A percentile compares a stretch with the other conserved stretches of the same genome.
These are phyloP conservation scores for Acronicta aceris DNA, from an alignment of 2,888 invertebrate species.

Conservation along the genomic window DNA sequence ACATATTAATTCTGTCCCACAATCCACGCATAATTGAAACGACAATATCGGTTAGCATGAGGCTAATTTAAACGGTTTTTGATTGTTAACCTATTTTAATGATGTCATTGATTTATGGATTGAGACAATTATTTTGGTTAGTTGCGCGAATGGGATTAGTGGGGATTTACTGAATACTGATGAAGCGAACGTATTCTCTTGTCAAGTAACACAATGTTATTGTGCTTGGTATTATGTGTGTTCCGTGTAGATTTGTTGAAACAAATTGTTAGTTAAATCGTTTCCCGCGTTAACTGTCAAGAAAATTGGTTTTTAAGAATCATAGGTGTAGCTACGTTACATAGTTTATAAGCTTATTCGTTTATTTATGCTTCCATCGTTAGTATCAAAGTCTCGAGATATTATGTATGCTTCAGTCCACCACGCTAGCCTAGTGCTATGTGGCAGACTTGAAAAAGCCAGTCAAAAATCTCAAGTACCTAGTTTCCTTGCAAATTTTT, in stretches of 20 bases:
- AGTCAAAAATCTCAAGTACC: no score
- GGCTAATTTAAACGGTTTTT: constrained; percentile 70
- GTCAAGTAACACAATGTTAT: neutral
- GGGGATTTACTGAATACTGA: constrained; percentile 16
- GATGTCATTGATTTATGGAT: constrained; percentile 67
- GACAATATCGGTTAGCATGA: constrained; percentile 63
- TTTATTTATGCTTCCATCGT: no score
- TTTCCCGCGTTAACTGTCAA: no score
- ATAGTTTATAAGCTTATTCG: no score
- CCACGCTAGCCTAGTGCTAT: no score
- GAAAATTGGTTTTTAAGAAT: no score
- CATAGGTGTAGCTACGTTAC: no score
- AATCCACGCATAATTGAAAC: constrained; percentile 66
- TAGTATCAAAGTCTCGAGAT: no score
- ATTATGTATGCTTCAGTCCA: no score
- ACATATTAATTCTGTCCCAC: constrained; percentile 63
- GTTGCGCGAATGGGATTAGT: constrained; percentile 26
- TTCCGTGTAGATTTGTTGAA: neutral
- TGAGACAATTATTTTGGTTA: constrained; percentile 42
- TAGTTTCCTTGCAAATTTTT: no score
- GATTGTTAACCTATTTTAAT: constrained; percentile 61
- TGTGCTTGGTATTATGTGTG: neutral
- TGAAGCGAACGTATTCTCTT: neutral
- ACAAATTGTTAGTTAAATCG: no score
- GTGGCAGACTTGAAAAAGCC: no score